Percentiles rank a stretch among this genome's conserved stretches.
Conservation (phyloP, 2,888 invertebrate species). For the Eristalis intricaria region DNA sequence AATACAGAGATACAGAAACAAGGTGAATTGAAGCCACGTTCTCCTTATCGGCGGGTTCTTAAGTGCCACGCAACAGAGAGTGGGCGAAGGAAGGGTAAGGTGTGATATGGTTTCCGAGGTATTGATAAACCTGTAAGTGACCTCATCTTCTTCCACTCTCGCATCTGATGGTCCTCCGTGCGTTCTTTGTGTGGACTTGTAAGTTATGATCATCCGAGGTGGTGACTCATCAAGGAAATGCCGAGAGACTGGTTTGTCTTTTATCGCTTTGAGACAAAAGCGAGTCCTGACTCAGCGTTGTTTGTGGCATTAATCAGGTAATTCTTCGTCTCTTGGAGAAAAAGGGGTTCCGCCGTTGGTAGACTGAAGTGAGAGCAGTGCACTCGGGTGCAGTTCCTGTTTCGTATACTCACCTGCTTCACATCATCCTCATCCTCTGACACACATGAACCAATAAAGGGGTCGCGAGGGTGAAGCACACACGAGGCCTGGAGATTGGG, state of each 20-base stretch:
- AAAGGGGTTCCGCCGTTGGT: neutral
- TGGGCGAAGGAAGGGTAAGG: neutral
- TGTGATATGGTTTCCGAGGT: neutral
- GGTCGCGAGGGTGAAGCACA: no score
- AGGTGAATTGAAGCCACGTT: conserved; percentile 4
- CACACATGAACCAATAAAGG: no score
- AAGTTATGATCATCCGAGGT: neutral
- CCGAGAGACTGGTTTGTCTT: neutral
- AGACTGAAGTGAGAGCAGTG: neutral
- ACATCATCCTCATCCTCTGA: no score
- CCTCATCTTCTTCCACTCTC: neutral
- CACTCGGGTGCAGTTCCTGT: no score
- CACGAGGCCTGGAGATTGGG: no score
- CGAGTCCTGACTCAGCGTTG: neutral
- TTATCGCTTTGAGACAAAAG: neutral
- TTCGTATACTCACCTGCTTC: no score
- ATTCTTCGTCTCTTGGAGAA: neutral
- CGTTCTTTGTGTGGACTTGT: neutral
- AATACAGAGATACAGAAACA: conserved; percentile 1
- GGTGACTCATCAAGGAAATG: neutral
- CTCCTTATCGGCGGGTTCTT: conserved; percentile 25
- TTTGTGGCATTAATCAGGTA: neutral
- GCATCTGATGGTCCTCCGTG: neutral
- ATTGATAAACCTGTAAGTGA: neutral
- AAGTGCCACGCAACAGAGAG: neutral